Conservation (phyloP, 2,888 invertebrate genomes). For the Folsomia candida region DNA sequence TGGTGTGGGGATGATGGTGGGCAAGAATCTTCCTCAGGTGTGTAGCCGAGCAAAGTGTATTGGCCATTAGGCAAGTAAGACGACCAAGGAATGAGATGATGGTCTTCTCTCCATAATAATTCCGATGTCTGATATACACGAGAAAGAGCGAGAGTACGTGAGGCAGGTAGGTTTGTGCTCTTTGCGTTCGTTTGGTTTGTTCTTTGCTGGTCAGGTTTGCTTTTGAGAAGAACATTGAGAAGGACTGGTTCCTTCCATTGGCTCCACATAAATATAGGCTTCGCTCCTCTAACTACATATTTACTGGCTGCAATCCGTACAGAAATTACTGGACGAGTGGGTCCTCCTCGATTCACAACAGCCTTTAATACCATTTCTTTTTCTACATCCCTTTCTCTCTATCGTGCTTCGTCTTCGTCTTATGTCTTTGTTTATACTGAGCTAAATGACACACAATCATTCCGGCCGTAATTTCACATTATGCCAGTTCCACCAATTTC, state of each 20-base stretch:
- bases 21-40: too few relatives aligned
- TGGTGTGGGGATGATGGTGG: not conserved
- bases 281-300: conserved; percentile 24
- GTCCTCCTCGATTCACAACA: conserved; percentile 26
- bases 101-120: not conserved
- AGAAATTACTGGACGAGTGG: conserved; percentile 37
- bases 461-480: conserved; percentile 18
- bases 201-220: conserved; percentile 5
- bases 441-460: conserved; percentile 21
- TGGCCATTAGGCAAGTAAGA: too few relatives aligned
- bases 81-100: not conserved
- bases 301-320: conserved; percentile 26
- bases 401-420: conserved; percentile 12
- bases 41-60: too few relatives aligned
- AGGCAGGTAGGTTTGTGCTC: too few relatives aligned
- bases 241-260: conserved; percentile 23
- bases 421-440: conserved; percentile 20
- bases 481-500: conserved; percentile 12
- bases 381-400: too few relatives aligned
- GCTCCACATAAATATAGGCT: conserved; percentile 42
- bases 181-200: conserved; percentile 21
- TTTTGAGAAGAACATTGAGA: too few relatives aligned
- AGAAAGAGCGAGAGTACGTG: too few relatives aligned
- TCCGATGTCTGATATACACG: not conserved
- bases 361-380: too few relatives aligned